A percentile compares a stretch with the other conserved stretches of the same genome.
phyloP scores from a whole-genome alignment of 2,797 vertebrate genomes.

The Manis pentadactyla region DNA sequence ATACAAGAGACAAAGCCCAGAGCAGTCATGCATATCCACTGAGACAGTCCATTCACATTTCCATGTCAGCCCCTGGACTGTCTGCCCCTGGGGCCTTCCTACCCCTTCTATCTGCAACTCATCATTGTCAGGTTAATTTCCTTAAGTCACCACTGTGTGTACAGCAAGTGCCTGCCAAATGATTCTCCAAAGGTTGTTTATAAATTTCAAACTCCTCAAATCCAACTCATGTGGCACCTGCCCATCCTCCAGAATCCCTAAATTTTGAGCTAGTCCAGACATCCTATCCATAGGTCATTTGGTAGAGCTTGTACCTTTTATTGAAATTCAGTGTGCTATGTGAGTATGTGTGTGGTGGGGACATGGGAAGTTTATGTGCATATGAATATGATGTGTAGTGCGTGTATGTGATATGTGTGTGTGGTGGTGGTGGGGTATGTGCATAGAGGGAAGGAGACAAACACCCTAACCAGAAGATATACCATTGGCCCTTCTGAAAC shows the following conservation, averaged over 20 bases:
- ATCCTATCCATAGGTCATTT: not conserved
- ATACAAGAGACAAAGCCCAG: not conserved
- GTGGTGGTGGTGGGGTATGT: not conserved
- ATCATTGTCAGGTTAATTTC: not conserved
- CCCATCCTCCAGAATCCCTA: not conserved
- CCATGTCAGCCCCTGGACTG: not conserved
- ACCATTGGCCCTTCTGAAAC: not conserved
- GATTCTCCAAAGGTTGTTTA: not conserved
- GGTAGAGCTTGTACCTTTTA: not conserved
- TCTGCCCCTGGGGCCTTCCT: not conserved
- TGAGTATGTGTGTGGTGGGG: no score
- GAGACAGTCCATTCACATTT: not conserved
- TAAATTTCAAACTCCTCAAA: not conserved
- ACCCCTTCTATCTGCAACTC: not conserved
- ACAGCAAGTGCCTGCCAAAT: not conserved
- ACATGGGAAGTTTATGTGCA: not conserved
- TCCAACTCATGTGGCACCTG: not conserved
- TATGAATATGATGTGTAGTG: not conserved
- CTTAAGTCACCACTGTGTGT: not conserved
- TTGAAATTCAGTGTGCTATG: not conserved
- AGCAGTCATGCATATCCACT: not conserved
- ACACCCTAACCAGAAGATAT: not conserved
- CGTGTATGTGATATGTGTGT: no score
- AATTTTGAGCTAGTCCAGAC: not conserved
- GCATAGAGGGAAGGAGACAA: not conserved